These are phyloP conservation scores for Babylonia areolata DNA, from an alignment of 1,140 invertebrate genomes.

Conservation along the genomic window DNA sequence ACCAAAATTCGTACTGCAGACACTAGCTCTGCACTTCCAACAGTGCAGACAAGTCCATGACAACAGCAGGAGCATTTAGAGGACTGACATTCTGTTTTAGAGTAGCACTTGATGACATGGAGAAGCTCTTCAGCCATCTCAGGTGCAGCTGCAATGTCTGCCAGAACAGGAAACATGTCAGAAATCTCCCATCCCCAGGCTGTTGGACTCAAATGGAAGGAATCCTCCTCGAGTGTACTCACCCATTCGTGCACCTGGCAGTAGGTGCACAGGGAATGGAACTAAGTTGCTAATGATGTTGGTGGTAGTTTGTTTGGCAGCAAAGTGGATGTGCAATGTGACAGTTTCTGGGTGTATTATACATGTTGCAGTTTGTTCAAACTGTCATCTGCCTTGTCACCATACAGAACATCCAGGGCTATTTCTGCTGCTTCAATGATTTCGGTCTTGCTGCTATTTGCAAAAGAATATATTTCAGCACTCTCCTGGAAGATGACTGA, in stretches of 20 bases:
- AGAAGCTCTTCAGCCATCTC: slow-evolving; percentile 25
- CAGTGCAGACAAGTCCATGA: slow-evolving; percentile 39
- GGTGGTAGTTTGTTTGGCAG: slow-evolving; percentile 26
- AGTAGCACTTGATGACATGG: slow-evolving; percentile 36
- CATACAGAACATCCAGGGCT: neutral
- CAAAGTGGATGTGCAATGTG: neutral
- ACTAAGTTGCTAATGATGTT: slow-evolving; percentile 34
- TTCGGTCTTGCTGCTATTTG: neutral
- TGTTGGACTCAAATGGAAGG: neutral
- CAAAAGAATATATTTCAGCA: neutral
- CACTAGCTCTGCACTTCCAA: neutral
- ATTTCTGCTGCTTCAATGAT: slow-evolving; percentile 11
- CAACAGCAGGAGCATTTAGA: slow-evolving; percentile 32
- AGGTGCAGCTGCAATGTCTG: slow-evolving; percentile 35
- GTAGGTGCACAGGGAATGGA: slow-evolving; percentile 22
- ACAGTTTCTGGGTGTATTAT: neutral
- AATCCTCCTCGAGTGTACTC: neutral
- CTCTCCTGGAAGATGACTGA: neutral
- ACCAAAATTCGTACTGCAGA: too few species aligned
- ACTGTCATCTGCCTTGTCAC: neutral
- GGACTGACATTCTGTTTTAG: slow-evolving; percentile 34
- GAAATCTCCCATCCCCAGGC: slow-evolving; percentile 25
- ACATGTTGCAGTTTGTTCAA: neutral
- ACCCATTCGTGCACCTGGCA: slow-evolving; percentile 37
- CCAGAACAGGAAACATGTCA: neutral